phyloP scores from a whole-genome alignment of 2,888 invertebrate species.

The Odontomyia ornata region DNA sequence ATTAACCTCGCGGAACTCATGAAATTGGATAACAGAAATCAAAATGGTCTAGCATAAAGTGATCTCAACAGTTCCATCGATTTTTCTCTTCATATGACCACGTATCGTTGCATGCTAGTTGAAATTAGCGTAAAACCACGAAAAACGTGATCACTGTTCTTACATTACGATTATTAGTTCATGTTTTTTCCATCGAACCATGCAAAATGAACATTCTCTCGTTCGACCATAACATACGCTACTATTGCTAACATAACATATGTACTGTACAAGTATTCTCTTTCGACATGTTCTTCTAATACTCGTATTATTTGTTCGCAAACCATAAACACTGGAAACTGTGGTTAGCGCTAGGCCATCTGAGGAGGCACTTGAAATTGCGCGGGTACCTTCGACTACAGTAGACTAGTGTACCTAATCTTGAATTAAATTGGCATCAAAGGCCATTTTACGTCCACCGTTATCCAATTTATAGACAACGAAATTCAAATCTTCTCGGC shows the following conservation, averaged over 20 bases:
- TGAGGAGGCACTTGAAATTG: neutral
- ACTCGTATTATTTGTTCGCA: neutral
- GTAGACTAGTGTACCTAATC: neutral
- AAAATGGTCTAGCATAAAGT: neutral
- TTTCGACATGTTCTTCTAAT: neutral
- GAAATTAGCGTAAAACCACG: constrained; percentile 40
- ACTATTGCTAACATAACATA: no score
- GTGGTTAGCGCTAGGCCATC: no score
- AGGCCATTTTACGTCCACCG: constrained; percentile 3
- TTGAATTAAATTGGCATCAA: neutral
- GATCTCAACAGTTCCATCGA: neutral
- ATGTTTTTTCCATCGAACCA: constrained; percentile 24
- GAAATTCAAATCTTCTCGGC: constrained; percentile 2
- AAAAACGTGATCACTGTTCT: constrained; percentile 34
- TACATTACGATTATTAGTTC: constrained; percentile 29
- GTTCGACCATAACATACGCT: neutral
- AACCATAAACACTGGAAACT: neutral
- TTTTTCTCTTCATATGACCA: neutral
- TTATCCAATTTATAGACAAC: constrained; percentile 19
- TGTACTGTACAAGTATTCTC: neutral
- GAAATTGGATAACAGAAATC: neutral
- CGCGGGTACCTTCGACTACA: no score
- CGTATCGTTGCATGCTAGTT: neutral
- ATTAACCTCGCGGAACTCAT: neutral
- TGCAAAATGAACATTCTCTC: neutral